Evolutionary conservation across 2,888 invertebrate species (phyloP).

Genomic region (Thecophora atra): DNA sequence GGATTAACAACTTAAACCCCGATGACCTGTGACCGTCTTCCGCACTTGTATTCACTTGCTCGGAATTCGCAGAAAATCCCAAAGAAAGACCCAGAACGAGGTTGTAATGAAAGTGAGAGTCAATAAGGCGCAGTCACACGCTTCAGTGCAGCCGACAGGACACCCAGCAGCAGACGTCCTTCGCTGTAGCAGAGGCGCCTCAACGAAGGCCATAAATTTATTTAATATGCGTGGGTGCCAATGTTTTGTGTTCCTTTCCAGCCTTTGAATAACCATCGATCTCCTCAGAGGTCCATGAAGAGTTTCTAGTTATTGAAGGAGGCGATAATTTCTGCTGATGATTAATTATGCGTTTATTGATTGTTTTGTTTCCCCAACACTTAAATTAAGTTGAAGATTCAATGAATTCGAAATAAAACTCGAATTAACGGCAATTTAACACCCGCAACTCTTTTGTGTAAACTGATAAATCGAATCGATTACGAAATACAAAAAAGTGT

Average conservation of each 20-base stretch:
- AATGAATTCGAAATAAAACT: no score
- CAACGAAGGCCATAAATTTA: constrained; percentile 17
- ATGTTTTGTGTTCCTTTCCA: neutral
- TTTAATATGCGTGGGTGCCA: constrained; percentile 9
- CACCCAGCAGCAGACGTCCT: neutral
- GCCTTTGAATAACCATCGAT: neutral
- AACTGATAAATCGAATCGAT: no score
- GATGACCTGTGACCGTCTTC: constrained; percentile 1
- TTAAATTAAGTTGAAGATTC: no score
- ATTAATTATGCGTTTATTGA: no score
- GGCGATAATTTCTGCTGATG: no score
- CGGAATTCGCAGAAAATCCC: constrained; percentile 12
- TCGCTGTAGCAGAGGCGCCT: constrained; percentile 11
- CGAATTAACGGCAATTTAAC: no score
- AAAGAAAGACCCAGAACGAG: neutral
- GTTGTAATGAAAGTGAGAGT: constrained; percentile 17
- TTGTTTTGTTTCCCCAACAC: no score
- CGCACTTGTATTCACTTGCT: neutral
- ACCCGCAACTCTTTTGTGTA: no score
- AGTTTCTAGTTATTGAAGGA: no score
- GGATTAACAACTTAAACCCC: neutral
- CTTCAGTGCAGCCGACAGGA: constrained; percentile 1
- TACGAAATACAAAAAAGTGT: neutral
- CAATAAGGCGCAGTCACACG: neutral
- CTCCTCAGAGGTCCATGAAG: no score